A percentile compares a stretch with the other conserved stretches of the same genome.
These are phyloP conservation scores for Pangasius larnaudii DNA, from an alignment of 2,797 vertebrate species.

Conservation along the genomic window DNA sequence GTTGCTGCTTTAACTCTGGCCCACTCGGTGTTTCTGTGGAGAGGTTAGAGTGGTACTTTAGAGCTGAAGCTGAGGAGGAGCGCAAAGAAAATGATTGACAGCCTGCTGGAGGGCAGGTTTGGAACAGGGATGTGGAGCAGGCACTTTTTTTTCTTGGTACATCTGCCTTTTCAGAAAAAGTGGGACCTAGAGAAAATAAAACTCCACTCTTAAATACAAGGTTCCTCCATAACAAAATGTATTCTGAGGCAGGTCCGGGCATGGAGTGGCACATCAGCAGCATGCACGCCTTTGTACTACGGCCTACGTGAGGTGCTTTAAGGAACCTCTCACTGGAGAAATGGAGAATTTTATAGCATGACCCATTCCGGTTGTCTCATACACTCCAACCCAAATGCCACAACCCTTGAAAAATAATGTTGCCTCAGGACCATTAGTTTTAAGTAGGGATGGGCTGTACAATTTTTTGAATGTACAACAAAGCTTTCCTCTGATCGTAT, in stretches of 20 bases:
- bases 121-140: slow-evolving; percentile 29
- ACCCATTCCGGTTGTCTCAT: neutral
- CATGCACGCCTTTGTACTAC: slow-evolving; percentile 28
- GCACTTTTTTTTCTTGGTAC: slow-evolving; percentile 41
- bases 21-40: slow-evolving; percentile 38
- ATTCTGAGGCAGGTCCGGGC: slow-evolving; percentile 34
- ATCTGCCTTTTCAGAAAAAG: slow-evolving; percentile 44
- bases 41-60: slow-evolving; percentile 53
- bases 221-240: slow-evolving; percentile 47
- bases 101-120: slow-evolving; percentile 55
- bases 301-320: slow-evolving; percentile 34
- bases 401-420: neutral
- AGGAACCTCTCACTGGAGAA: slow-evolving; percentile 13
- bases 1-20: slow-evolving; percentile 37
- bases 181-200: slow-evolving; percentile 46
- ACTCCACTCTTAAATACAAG: slow-evolving; percentile 47
- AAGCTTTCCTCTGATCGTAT: neutral
- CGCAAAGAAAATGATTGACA: slow-evolving; percentile 58
- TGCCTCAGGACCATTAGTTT: slow-evolving; percentile 8
- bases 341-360: slow-evolving; percentile 7
- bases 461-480: neutral
- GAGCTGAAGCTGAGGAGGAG: slow-evolving; percentile 45
- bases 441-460: neutral
- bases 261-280: neutral
- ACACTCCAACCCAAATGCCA: slow-evolving; percentile 14